Conservation (phyloP, 1,140 invertebrate species). For the Ips nitidus region DNA sequence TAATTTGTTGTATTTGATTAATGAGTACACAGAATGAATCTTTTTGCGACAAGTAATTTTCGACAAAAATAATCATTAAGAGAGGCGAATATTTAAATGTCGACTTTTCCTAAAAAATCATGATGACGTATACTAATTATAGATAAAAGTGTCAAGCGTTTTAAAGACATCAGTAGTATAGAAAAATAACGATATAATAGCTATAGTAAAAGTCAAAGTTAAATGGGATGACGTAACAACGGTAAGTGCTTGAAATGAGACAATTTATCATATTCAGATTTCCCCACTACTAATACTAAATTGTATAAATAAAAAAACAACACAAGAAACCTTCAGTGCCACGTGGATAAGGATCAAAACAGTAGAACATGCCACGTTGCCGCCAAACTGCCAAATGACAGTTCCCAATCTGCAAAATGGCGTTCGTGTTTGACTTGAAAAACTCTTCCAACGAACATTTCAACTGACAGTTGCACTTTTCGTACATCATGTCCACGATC, state of each 20-base stretch:
- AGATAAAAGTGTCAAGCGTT: too few species aligned
- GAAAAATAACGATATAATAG: too few species aligned
- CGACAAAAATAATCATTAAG: too few species aligned
- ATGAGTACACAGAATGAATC: too few species aligned
- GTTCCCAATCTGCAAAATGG: conserved; percentile 55
- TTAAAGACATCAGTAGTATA: too few species aligned
- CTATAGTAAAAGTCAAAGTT: too few species aligned
- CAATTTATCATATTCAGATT: not conserved
- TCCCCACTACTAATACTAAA: not conserved
- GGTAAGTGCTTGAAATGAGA: conserved; percentile 42
- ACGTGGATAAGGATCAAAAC: conserved; percentile 56
- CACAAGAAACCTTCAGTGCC: conserved; percentile 16
- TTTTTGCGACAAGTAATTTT: too few species aligned
- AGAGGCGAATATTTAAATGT: too few species aligned
- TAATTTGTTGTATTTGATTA: too few species aligned
- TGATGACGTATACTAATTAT: too few species aligned
- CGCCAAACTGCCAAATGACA: conserved; percentile 56
- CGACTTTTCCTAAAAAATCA: too few species aligned
- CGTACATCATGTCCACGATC: conserved; percentile 55
- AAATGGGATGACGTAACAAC: too few species aligned
- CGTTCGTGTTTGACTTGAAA: conserved; percentile 55
- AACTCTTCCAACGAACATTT: conserved; percentile 51
- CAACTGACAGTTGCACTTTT: conserved; percentile 54
- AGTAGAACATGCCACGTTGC: conserved; percentile 58
- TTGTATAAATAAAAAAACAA: not conserved